Evolutionary conservation across 2,888 invertebrate species (phyloP).

Genomic region (Brachylomia viminalis): DNA sequence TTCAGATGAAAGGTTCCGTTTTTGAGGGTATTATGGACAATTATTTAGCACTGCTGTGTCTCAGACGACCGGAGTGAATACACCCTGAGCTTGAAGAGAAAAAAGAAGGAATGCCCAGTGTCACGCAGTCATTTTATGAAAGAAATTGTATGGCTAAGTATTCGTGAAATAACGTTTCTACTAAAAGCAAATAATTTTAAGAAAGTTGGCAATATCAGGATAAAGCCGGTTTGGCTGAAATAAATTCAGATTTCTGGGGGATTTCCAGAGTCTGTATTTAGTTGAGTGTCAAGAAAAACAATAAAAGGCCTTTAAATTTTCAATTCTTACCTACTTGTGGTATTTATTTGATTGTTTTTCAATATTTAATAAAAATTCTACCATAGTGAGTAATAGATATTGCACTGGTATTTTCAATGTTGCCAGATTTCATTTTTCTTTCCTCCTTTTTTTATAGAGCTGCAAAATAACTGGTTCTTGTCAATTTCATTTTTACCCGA

Average conservation of each 20-base stretch:
- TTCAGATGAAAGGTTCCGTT: background rate
- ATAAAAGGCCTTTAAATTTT: background rate
- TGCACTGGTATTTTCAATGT: slow-evolving; percentile 5
- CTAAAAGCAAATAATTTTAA: background rate
- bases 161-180: background rate
- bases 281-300: background rate
- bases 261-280: background rate
- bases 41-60: slow-evolving; percentile 8
- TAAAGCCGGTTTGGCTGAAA: background rate
- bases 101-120: no score
- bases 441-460: background rate
- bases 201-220: background rate
- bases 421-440: background rate
- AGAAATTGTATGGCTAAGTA: background rate
- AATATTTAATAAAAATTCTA: background rate
- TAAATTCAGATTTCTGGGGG: no score
- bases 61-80: background rate
- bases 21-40: background rate
- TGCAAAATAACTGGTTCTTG: background rate
- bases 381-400: background rate
- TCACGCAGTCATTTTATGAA: background rate
- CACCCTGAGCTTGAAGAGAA: background rate
- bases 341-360: slow-evolving; percentile 2
- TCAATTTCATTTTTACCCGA: background rate
- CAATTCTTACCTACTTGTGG: background rate